Conservation (phyloP, 2,113 vertebrate genomes). For the Tachysurus vachellii region DNA sequence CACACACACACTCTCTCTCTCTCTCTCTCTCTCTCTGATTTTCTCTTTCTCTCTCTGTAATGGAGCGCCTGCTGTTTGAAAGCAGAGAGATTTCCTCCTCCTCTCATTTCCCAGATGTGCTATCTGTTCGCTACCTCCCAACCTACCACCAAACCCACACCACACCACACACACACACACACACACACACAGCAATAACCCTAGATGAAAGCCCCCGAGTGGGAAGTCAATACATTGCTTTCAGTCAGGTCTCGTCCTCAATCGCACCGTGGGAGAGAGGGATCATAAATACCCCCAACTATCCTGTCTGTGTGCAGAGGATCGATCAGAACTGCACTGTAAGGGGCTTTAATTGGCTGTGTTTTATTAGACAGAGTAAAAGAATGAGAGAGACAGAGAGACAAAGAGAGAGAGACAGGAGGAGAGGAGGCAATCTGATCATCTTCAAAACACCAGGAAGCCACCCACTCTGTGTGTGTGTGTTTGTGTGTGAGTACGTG, state of each 20-base stretch:
- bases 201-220: constrained; percentile 30
- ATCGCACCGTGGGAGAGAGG: constrained; percentile 21
- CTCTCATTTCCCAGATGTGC: constrained; percentile 30
- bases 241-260: constrained; percentile 25
- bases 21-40: neutral
- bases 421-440: constrained; percentile 18
- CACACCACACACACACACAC: constrained; percentile 3
- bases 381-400: neutral
- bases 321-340: constrained; percentile 14
- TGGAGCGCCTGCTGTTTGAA: constrained; percentile 3
- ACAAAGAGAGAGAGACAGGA: neutral
- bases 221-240: constrained; percentile 26
- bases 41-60: neutral
- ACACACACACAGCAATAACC: neutral
- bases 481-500: neutral
- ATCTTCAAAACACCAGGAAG: constrained; percentile 27
- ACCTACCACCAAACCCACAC: neutral
- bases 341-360: constrained; percentile 26
- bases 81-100: constrained; percentile 18
- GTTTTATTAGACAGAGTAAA: constrained; percentile 5
- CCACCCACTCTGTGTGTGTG: neutral
- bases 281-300: constrained; percentile 23
- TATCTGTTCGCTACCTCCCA: constrained; percentile 9
- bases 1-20: neutral
- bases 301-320: neutral